A percentile compares a stretch with the other conserved stretches of the same genome.
Conservation (phyloP, 2,113 vertebrate species). For the Pica pica region DNA sequence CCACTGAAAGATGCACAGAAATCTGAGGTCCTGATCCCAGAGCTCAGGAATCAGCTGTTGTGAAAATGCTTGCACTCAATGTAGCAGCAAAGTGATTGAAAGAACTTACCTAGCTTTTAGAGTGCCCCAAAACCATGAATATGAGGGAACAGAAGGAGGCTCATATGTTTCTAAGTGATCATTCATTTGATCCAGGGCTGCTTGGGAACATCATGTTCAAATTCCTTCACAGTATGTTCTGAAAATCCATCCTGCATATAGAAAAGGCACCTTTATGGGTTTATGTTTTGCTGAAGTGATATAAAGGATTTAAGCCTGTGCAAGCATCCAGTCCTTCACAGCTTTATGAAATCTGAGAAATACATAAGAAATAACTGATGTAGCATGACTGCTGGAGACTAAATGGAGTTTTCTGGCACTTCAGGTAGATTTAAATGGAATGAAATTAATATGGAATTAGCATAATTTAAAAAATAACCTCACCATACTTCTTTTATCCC, state of each 20-base stretch:
- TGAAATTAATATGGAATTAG: background rate
- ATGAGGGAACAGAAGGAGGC: background rate
- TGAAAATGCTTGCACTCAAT: background rate
- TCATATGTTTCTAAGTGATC: background rate
- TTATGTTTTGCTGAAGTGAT: background rate
- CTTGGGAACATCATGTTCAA: background rate
- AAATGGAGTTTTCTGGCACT: background rate
- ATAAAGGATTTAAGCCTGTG: background rate
- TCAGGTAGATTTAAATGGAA: background rate
- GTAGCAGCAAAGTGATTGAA: background rate
- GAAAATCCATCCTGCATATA: background rate
- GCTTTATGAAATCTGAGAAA: background rate
- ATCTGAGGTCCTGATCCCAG: background rate
- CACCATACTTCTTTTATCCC: background rate
- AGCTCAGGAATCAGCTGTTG: background rate
- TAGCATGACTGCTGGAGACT: background rate
- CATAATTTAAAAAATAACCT: background rate
- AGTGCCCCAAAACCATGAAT: background rate
- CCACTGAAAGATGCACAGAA: background rate
- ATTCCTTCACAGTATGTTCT: background rate
- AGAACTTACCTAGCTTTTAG: background rate
- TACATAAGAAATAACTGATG: background rate
- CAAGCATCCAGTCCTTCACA: background rate
- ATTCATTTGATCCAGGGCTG: background rate
- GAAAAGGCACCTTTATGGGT: background rate